Evolutionary conservation across 2,797 vertebrate genomes (phyloP), one percentile per base, ranked within the genome.

Genomic region (Rousettus madagascariensis): DNA sequence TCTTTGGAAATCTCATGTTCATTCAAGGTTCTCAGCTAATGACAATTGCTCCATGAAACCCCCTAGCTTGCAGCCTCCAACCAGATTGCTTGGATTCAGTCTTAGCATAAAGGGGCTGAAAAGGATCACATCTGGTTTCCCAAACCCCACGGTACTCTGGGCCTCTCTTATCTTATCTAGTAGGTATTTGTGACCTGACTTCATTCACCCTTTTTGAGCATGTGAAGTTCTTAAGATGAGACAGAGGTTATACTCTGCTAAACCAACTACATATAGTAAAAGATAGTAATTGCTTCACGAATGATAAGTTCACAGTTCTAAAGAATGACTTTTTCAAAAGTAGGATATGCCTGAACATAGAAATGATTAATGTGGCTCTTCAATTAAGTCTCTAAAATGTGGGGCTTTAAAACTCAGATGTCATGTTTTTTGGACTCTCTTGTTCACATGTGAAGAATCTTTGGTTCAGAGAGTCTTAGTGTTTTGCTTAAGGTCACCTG

Each of bases 11-110:
- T 43, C 57, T 92, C 41, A 17, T 16, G 5, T 63, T 87, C 41
- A 22, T 16, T 66, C 49, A n/a, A 72, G 65, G 51, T 89, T 92
- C 86, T 91, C 46, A 77, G 51, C 75, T 93, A 94, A 77, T 65
- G 43, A 26, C 38, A 10, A 0, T 57, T 51, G 15, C 57, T 53
- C 59, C 19, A 2, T 46, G 53, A 77, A 83, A 46, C 53, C 26
- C 46, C 53, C 26, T 41, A 66, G 26, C 19, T 28, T 61, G 13
- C 24, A 30, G 8, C 83, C 33, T 91, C 82, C 59, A 82, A n/a
- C 9, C 55, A 82, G 43, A 36, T 22, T 59, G 15, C 55, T 20
- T 1, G 11, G 36, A 68, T n/a, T 38, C 10, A 17, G 15, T 72
- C 43, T 93, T 30, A 53, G 65, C 83, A 87, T 38, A 87, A 69